phyloP scores from a whole-genome alignment of 1,140 invertebrate genomes.

The Eumaeus atala region DNA sequence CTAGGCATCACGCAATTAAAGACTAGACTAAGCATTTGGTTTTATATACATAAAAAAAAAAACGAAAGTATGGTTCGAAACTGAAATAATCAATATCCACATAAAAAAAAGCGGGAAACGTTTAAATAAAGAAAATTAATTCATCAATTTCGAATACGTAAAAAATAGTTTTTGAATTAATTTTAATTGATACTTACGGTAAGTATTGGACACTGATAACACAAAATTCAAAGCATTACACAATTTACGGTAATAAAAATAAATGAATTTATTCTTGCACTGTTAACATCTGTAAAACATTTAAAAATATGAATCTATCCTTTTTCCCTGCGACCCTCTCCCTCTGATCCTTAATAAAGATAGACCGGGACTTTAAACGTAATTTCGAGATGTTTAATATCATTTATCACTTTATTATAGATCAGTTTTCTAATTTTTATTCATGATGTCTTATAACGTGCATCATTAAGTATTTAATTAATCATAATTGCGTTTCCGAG shows the following conservation, averaged over 20 bases:
- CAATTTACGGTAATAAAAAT: constrained; percentile 2
- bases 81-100: constrained; percentile 2
- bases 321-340: constrained; percentile 30
- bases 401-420: constrained; percentile 26
- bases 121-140: not conserved
- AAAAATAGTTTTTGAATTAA: constrained; percentile 1
- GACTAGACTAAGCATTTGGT: no score
- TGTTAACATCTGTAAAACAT: not conserved
- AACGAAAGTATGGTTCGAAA: not conserved
- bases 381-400: constrained; percentile 22
- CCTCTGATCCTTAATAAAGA: constrained; percentile 29
- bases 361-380: constrained; percentile 29
- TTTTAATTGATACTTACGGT: constrained; percentile 4
- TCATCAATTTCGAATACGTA: not conserved
- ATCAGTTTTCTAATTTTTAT: constrained; percentile 31
- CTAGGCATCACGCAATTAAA: no score
- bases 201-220: not conserved
- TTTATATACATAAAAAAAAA: no score
- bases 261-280: constrained; percentile 11
- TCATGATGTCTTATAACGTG: constrained; percentile 24
- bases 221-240: constrained; percentile 7
- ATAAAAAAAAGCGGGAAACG: constrained; percentile 2
- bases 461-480: constrained; percentile 22
- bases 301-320: constrained; percentile 28
- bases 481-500: constrained; percentile 26